Evolutionary conservation across 2,113 vertebrate species (phyloP), one percentile per base, ranked within the genome.

Genomic region (Drymodes brunneopygia): DNA sequence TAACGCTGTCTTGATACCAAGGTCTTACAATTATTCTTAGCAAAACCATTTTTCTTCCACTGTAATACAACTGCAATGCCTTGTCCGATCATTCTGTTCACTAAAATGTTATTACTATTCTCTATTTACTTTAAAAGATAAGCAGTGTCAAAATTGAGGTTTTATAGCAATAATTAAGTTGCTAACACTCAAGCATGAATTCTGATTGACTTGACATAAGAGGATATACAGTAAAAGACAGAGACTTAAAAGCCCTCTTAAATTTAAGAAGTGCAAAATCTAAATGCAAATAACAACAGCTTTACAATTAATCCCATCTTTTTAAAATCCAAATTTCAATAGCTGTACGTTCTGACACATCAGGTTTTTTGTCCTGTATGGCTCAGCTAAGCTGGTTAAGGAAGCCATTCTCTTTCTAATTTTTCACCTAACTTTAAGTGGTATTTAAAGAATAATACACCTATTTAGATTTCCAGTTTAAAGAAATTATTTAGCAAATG

Each of bases 221-320:
- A 97, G 81, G 80, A 83, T 90, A 94, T 38, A 40, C 27, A 78
- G 56, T 48, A 82, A 95, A 97, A 92, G 60, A 25, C n/a, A 92
- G 78, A 89, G 31, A 81, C 42, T 96, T 93, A 86, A 84, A 82
- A 95, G 18, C 22, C 42, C 25, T 73, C 48, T 56, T 72, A 94
- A 94, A 93, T 85, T 58, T n/a, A 92, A 74, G 36, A 67, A 88
- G 48, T 47, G 23, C 61, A 86, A 94, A 95, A 96, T 77, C 79
- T 91, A 67, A 93, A 40, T 67, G 70, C 61, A 93, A 92, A 77
- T 90, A 95, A 92, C 64, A 97, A 83, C 65, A 81, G 87, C 70
- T 85, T 94, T 93, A 65, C 42, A 94, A 91, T 82, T 94, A 97
- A 96, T 96, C 72, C 54, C 20, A 61, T 77, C n/a, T 77, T 88